Base-by-base conservation (phyloP, 1,140 invertebrate species). In the Cydia strobilella region DNA sequence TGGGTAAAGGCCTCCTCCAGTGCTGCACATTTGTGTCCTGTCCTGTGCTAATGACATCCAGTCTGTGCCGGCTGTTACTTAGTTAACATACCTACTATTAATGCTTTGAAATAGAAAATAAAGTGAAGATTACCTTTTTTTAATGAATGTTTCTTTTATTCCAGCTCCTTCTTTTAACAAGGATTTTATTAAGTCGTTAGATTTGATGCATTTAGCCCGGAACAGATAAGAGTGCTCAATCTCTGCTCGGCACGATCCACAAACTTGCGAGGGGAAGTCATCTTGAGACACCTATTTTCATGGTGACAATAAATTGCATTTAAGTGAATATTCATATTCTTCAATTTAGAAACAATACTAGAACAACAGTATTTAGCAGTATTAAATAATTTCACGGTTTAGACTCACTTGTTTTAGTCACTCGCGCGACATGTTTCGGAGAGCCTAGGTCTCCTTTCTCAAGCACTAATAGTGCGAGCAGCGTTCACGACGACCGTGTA, bases 141-240 rank as follows among this genome's bases (percentile, higher is more conserved):
- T 18, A 54, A 59, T 69, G 15, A 23, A 59, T 59, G 25, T 13
- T 25, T 74, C 75, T 76, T 79, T 76, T 59, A 65, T 3, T 48
- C 63, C 73, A 25, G 66, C 76, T 74, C 79, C 75, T 63, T 25
- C 65, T 65, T 76, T 80, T 23, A 86, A n/a, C 51, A 83, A 65
- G 10, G 81, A 79, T 75, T 82, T 83, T 13, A 91, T 76, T 48
- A 81, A 77, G 51, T 62, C 78, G 74, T 87, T 74, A 7, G 88
- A 84, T 27, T 86, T 82, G 27, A 82, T 77, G 75, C 86, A 90
- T 76, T 88, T 88, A 0, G 74, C 48, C 72, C 83, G 85, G 71
- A 91, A 90, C 1, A 83, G 72, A 75, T 86, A 88, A 35, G 77
- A 86, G 25, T 84, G 73, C 9, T 85, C 69, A 18, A 91, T 51